Evolutionary conservation across 2,113 vertebrate species (phyloP), one percentile per base, ranked within the genome.

Genomic region (Coryphaenoides rupestris): DNA sequence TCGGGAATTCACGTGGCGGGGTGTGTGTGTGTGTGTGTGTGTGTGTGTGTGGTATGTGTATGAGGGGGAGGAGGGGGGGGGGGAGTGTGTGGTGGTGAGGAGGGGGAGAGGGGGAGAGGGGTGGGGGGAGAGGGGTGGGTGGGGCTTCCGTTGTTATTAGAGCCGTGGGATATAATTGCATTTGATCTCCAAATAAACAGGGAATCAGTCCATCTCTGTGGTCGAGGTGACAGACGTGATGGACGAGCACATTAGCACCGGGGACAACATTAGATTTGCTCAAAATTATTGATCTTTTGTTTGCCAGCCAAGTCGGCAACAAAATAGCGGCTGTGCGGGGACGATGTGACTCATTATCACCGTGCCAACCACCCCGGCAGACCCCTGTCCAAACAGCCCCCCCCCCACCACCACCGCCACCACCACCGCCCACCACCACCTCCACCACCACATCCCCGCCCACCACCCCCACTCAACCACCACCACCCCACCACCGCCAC

Each of bases 251-350:
- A 91, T 92, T 92, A 92, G 89, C 79, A 78, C 80, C 83, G 84
- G 86, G 84, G 88, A 92, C 89, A 91, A 91, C 89, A 91, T 91
- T 90, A 90, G 89, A 91, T 91, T 90, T 92, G 91, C 91, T 92
- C 87, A 90, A 91, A 92, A 91, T 92, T 91, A 91, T 92, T 90
- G 91, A 92, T 91, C 91, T 91, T 91, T 91, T 91, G 89, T 92
- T 91, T 92, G 89, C 73, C 76, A 91, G 91, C 89, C 88, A 91
- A 90, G 89, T 87, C 87, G 82, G 84, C 88, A 85, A 90, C 90
- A 91, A n/a, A 91, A 92, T 91, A 90, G 89, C 89, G 81, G 83
- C 70, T 74, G 78, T 86, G 86, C 85, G 83, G 86, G 86, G 89
- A n/a, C n/a, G 89, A 91, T 85, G 89, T 84, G 87, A 92, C 87